These are phyloP conservation scores for Microcebus jonahi DNA, from an alignment of 2,113 vertebrate genomes.

Conservation along the genomic window DNA sequence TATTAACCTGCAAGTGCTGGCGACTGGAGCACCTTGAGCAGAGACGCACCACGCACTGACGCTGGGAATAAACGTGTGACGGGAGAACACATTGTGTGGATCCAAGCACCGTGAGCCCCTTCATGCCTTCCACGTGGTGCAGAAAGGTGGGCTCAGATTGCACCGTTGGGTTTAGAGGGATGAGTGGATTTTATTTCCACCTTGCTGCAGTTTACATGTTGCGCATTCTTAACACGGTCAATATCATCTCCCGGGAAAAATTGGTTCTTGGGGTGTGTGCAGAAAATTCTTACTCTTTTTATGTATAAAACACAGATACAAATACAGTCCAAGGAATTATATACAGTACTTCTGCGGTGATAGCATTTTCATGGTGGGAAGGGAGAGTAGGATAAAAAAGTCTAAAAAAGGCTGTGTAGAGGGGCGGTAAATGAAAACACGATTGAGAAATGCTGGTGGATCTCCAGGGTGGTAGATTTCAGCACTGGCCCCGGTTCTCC, in stretches of 20 bases:
- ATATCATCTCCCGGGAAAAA: neutral
- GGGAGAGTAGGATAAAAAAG: neutral
- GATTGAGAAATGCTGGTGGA: too few species aligned
- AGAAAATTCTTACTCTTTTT: neutral
- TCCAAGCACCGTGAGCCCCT: neutral
- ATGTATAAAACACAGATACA: neutral
- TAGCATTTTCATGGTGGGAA: neutral
- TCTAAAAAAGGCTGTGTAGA: neutral
- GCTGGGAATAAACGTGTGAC: neutral
- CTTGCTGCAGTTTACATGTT: neutral
- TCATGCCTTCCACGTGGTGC: neutral
- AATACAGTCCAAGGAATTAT: neutral
- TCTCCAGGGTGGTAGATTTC: neutral
- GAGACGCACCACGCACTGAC: neutral
- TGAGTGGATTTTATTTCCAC: neutral
- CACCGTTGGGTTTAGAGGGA: neutral
- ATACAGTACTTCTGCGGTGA: neutral
- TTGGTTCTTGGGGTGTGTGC: too few species aligned
- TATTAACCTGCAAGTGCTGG: neutral
- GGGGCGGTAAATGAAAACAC: neutral
- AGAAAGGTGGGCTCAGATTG: neutral
- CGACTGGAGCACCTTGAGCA: neutral
- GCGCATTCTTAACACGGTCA: neutral
- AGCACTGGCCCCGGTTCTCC: neutral
- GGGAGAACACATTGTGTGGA: neutral